phyloP scores from a whole-genome alignment of 2,888 invertebrate genomes.

The Cosmorhoe ocellata region DNA sequence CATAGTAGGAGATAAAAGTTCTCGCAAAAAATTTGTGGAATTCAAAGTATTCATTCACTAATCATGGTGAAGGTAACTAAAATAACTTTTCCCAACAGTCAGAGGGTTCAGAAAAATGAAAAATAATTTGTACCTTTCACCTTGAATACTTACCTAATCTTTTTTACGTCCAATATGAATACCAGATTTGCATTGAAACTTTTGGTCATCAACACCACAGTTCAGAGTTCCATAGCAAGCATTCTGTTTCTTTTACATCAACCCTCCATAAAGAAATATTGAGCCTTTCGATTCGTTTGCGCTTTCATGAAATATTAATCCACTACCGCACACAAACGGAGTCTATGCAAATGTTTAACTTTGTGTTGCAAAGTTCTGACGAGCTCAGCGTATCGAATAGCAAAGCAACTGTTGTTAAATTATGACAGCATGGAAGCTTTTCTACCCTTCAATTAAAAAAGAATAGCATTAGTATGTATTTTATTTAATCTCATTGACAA shows the following conservation, averaged over 20 bases:
- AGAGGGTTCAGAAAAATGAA: too few species aligned
- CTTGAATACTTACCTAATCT: too few species aligned
- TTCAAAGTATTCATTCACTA: too few species aligned
- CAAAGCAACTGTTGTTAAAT: neutral
- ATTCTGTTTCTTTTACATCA: conserved; percentile 14
- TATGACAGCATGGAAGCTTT: neutral
- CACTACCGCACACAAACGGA: conserved; percentile 31
- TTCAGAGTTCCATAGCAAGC: neutral
- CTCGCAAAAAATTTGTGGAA: too few species aligned
- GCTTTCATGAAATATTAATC: conserved; percentile 60
- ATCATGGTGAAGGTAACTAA: too few species aligned
- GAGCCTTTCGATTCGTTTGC: conserved; percentile 53
- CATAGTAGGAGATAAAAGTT: too few species aligned
- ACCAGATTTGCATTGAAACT: neutral
- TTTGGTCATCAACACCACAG: neutral
- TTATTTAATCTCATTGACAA: too few species aligned
- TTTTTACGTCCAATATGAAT: neutral
- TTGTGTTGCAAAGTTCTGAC: conserved; percentile 16
- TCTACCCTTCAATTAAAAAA: too few species aligned
- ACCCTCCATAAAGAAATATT: conserved; percentile 48
- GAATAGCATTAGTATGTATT: too few species aligned
- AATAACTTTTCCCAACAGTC: too few species aligned
- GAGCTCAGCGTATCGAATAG: conserved; percentile 2
- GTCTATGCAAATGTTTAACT: conserved; percentile 38
- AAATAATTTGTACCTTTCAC: too few species aligned